Base-by-base conservation (phyloP, 2,797 vertebrate genomes). In the Girardinus metallicus region DNA sequence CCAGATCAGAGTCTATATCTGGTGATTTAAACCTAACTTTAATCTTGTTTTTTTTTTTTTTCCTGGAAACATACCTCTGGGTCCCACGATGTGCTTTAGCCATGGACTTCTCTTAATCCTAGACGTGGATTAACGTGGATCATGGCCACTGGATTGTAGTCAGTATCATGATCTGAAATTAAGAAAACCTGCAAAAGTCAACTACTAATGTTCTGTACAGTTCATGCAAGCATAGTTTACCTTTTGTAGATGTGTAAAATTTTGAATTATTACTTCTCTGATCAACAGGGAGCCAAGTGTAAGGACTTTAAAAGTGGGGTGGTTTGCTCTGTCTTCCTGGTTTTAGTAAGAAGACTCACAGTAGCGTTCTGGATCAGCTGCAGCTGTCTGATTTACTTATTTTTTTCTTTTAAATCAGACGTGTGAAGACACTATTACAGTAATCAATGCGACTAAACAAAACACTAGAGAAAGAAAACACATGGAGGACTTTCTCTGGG, bases 61-160 rank as follows among this genome's bases (percentile, higher is more conserved):
- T 21, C 34, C n/a, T 51, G 10, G 44, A 75, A 74, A 41, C 5
- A 41, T 16, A 68, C 76, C 88, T 81, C 49, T 77, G 73, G 18
- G 12, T 83, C 60, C 81, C 75, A 64, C 0, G 60, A 84, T 80
- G 82, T 85, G 86, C 46, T 55, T 70, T 64, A 53, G 41, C 49
- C n/a, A n/a, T n/a, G n/a, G n/a, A n/a, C n/a, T n/a, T n/a, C n/a
- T n/a, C n/a, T n/a, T n/a, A n/a, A n/a, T n/a, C n/a, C n/a, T n/a
- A n/a, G n/a, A n/a, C n/a, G n/a, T n/a, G n/a, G n/a, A n/a, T n/a
- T n/a, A n/a, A n/a, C n/a, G 46, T 7, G 0, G 0, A 21, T 73
- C 36, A 23, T 77, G 43, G 26, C 53, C 34, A 26, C 9, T 39
- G 46, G 8, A 64, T 36, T 36, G 9, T 21, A 39, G 11, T 23